These are phyloP conservation scores for human DNA, from an alignment of 2,113 vertebrate species.

Conservation along the genomic window GRCh38 chrX:102480001-102480500, in stretches of 20 bases:
- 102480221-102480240: too few species aligned
- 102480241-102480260: background rate
- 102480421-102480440: background rate
- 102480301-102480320: background rate
- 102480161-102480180: too few species aligned
- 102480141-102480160: too few species aligned
- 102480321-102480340: background rate
- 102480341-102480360: background rate
- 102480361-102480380: background rate
- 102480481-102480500: background rate
- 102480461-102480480: background rate
- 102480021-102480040: too few species aligned
- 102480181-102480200: too few species aligned
- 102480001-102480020: too few species aligned
- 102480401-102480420: background rate
- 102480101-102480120: too few species aligned
- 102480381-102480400: background rate
- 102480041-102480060: too few species aligned
- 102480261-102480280: background rate
- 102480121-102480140: too few species aligned
- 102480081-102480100: too few species aligned
- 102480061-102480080: too few species aligned
- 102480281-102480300: background rate
- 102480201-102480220: too few species aligned
- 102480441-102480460: background rate